These are phyloP conservation scores for Leptopilina drosophilae DNA, from an alignment of 2,888 invertebrate species.

Conservation along the genomic window DNA sequence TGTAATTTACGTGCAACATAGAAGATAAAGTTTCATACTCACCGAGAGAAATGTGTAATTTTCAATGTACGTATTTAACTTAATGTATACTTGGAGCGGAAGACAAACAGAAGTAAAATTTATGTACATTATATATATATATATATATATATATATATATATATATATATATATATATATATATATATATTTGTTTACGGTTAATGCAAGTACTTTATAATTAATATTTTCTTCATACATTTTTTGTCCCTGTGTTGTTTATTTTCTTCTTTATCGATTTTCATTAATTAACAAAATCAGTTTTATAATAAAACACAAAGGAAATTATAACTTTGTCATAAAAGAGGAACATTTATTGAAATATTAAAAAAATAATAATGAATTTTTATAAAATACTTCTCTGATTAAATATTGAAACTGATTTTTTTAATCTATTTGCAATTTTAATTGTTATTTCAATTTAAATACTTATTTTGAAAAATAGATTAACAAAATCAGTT, in stretches of 20 bases:
- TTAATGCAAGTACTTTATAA: no score
- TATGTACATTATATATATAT: no score
- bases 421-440: no score
- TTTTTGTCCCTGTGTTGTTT: neutral
- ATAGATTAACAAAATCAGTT: neutral
- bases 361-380: neutral
- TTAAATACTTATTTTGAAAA: no score
- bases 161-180: no score
- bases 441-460: no score
- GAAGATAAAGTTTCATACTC: neutral
- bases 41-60: constrained; percentile 19
- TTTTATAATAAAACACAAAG: neutral
- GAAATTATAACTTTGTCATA: no score
- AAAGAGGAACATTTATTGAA: neutral
- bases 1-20: constrained; percentile 4
- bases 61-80: neutral
- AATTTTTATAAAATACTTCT: no score
- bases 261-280: neutral
- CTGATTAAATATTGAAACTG: no score
- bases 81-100: neutral
- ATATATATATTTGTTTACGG: no score
- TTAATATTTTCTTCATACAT: neutral
- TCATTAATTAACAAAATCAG: neutral
- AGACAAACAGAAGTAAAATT: neutral
- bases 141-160: no score